Base-by-base conservation (phyloP, 2,113 vertebrate genomes). In the Leucoraja erinaceus region DNA sequence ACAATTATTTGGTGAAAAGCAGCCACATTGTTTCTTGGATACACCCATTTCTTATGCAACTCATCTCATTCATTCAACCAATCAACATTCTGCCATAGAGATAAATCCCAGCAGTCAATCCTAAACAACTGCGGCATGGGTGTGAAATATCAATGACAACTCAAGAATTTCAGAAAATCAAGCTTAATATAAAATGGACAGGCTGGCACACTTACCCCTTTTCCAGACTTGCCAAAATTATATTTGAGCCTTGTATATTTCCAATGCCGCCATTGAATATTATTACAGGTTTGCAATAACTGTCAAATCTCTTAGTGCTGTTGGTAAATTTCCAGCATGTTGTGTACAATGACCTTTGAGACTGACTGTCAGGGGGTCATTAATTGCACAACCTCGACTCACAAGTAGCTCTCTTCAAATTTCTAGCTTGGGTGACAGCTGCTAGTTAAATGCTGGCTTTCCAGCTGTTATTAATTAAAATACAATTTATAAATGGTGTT, bases 381-480 rank as follows among this genome's bases (percentile, higher is more conserved):
- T 91, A 91, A 91, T 74, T 25, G 38, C 90, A 74, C 10, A 47
- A 1, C 68, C 20, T 54, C 47, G 38, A 91, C 68, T 91, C 66
- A 91, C 9, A 91, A 70, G 63, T 38, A 70, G 22, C 38, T 18
- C 18, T 47, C 68, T 91, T 91, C 66, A 22, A 18, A 74, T 74
- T 68, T 33, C 90, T 54, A 28, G 88, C 38, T 47, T 91, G 22
- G 8, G 20, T 91, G 88, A 66, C 88, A 91, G 90, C 68, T 91
- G 90, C 38, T 47, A 74, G 66, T 72, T 91, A 91, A 91, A 22
- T 70, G 68, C 90, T 91, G 90, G 70, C 9, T 47, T 72, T 91
- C 66, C 90, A 91, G 90, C 90, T 74, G 90, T 91, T 70, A 28
- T 72, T 70, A 91, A 91, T 91, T 91, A 91, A 91, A 91, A 47